phyloP scores from a whole-genome alignment of 2,113 vertebrate genomes.

The Sturnira hondurensis region DNA sequence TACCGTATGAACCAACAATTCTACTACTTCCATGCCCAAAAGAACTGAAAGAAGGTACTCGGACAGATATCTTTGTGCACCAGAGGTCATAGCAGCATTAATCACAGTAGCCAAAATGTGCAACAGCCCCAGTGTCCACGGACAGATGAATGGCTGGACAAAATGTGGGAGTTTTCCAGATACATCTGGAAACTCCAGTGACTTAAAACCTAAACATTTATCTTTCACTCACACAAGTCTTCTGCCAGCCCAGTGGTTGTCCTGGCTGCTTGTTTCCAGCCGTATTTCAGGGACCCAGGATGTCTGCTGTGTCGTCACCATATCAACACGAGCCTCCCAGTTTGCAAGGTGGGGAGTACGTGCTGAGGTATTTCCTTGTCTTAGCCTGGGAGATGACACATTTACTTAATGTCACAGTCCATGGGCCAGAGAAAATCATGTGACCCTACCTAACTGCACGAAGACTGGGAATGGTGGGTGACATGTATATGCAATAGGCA shows the following conservation, averaged over 20 bases:
- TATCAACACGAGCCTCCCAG: background rate
- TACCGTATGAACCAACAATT: background rate
- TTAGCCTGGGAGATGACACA: background rate
- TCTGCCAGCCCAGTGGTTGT: background rate
- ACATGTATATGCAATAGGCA: background rate
- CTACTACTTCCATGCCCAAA: background rate
- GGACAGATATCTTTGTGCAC: background rate
- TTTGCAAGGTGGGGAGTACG: background rate
- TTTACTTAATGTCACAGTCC: background rate
- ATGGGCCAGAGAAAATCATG: background rate
- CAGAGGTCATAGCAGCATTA: background rate
- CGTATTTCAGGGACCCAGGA: background rate
- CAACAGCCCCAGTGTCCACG: background rate
- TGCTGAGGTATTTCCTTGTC: background rate
- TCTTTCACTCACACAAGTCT: background rate
- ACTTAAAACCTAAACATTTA: background rate
- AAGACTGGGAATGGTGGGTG: background rate
- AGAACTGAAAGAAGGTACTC: background rate
- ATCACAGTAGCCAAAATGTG: background rate
- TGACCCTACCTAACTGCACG: background rate
- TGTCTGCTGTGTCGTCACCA: background rate
- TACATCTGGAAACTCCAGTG: background rate
- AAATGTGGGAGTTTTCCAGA: background rate
- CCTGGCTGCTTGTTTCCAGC: background rate
- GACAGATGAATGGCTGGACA: background rate